Evolutionary conservation across 1,140 invertebrate genomes (phyloP).

Genomic region (Galendromus occidentalis): DNA sequence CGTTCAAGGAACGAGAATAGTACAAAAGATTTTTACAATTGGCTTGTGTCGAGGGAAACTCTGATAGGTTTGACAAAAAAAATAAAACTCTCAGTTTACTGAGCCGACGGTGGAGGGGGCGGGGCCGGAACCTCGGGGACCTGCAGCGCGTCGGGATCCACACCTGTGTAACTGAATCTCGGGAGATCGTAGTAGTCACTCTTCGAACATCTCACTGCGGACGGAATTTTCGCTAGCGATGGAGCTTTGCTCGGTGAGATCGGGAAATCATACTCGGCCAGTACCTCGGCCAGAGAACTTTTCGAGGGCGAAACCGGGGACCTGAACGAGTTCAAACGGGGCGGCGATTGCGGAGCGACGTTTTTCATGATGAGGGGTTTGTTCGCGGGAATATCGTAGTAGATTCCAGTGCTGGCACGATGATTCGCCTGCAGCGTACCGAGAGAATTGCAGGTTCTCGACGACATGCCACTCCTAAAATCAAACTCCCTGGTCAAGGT

Average conservation of each 20-base stretch:
- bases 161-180: background rate
- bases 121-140: background rate
- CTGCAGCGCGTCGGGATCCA: background rate
- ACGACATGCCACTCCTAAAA: background rate
- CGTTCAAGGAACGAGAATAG: no score
- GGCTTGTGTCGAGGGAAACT: no score
- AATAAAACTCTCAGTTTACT: no score
- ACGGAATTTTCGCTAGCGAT: background rate
- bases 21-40: no score
- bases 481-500: background rate
- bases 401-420: background rate
- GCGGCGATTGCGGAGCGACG: background rate
- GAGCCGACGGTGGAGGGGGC: background rate
- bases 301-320: slow-evolving; percentile 1
- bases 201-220: background rate
- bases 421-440: background rate
- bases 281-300: background rate
- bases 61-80: no score
- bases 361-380: background rate
- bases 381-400: background rate
- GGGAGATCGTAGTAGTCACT: slow-evolving; percentile 6
- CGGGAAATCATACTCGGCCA: slow-evolving; percentile 5
- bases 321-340: background rate
- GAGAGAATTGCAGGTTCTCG: background rate
- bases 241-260: background rate